phyloP scores from a whole-genome alignment of 2,113 vertebrate genomes.

The Labrus mixtus region DNA sequence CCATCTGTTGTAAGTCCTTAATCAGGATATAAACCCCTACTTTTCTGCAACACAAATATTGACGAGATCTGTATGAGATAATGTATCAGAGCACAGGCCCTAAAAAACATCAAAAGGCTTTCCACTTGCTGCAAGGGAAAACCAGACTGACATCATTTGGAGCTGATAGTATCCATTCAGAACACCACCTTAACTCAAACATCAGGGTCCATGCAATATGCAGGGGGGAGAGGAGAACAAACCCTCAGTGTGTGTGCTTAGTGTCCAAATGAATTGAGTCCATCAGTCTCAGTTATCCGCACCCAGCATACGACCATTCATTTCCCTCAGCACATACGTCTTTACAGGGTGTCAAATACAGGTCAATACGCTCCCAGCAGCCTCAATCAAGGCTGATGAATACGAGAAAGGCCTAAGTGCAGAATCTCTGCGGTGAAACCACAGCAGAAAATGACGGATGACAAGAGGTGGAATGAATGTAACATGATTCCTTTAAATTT shows the following conservation, averaged over 20 bases:
- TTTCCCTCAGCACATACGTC: slow-evolving; percentile 61
- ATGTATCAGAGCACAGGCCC: slow-evolving; percentile 45
- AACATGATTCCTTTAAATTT: slow-evolving; percentile 38
- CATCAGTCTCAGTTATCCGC: slow-evolving; percentile 51
- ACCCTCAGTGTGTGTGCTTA: slow-evolving; percentile 31
- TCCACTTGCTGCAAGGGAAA: slow-evolving; percentile 48
- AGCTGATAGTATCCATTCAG: slow-evolving; percentile 48
- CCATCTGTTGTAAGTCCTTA: not conserved
- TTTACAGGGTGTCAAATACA: slow-evolving; percentile 64
- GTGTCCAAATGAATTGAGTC: slow-evolving; percentile 47
- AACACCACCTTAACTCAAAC: slow-evolving; percentile 30
- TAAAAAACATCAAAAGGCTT: slow-evolving; percentile 51
- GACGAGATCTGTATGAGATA: slow-evolving; percentile 50
- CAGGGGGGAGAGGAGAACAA: slow-evolving; percentile 19
- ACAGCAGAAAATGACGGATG: slow-evolving; percentile 34
- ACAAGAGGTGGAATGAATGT: slow-evolving; percentile 38
- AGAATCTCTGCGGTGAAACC: slow-evolving; percentile 26
- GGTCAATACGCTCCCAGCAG: slow-evolving; percentile 71
- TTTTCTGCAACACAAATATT: slow-evolving; percentile 29
- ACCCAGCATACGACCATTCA: slow-evolving; percentile 31
- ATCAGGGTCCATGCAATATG: slow-evolving; percentile 24
- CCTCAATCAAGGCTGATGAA: slow-evolving; percentile 73
- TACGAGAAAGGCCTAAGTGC: slow-evolving; percentile 40
- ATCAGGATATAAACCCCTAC: not conserved
- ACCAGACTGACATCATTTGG: slow-evolving; percentile 36